These are phyloP conservation scores for Lepidurus couesii DNA, from an alignment of 1,140 invertebrate species.

Conservation along the genomic window DNA sequence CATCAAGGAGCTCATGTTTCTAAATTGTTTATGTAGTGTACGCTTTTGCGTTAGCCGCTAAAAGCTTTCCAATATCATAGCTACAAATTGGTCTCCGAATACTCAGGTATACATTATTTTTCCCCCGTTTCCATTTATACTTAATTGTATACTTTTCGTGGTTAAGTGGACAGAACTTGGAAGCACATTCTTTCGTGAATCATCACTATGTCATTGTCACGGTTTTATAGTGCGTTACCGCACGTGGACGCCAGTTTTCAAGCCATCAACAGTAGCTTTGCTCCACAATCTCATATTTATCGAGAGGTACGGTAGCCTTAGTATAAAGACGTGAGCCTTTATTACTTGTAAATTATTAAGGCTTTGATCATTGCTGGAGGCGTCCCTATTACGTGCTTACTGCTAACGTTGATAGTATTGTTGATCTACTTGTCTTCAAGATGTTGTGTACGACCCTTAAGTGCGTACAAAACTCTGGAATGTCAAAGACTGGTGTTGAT, in stretches of 20 bases:
- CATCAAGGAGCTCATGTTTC: too few species aligned
- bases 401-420: conserved; percentile 76
- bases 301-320: conserved; percentile 62
- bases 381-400: conserved; percentile 80
- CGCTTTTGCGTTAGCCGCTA: too few species aligned
- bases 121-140: too few species aligned
- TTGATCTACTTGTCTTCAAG: conserved; percentile 84
- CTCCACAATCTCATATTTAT: conserved; percentile 79
- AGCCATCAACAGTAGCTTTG: conserved; percentile 82
- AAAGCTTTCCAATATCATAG: too few species aligned
- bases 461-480: conserved; percentile 74
- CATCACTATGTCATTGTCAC: conserved; percentile 22
- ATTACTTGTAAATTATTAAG: conserved; percentile 52
- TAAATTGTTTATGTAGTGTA: too few species aligned
- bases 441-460: conserved; percentile 85
- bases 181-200: not conserved
- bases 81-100: too few species aligned
- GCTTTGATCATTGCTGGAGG: conserved; percentile 84
- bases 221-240: conserved; percentile 36
- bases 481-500: conserved; percentile 75
- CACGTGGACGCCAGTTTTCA: conserved; percentile 67
- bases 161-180: too few species aligned
- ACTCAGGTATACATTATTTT: too few species aligned
- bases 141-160: too few species aligned
- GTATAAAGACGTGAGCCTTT: not conserved